Percentiles rank a stretch among this genome's conserved stretches.
These are phyloP conservation scores for Trachelus tabidus DNA, from an alignment of 2,888 invertebrate species.

Conservation along the genomic window DNA sequence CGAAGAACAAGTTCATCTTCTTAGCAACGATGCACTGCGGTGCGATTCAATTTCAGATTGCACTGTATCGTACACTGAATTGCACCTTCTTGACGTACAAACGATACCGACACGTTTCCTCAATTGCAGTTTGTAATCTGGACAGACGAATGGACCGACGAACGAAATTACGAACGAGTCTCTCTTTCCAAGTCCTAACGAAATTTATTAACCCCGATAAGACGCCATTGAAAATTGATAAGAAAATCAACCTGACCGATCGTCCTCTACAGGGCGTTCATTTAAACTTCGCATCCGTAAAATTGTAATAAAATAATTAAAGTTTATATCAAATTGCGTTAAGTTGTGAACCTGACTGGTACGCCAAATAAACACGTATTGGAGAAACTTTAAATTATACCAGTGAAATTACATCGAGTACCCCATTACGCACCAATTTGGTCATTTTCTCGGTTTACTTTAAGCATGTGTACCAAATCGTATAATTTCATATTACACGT, in stretches of 20 bases:
- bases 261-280: not conserved
- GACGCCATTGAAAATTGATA: not conserved
- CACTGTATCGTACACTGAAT: not conserved
- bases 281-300: not conserved
- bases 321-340: not conserved
- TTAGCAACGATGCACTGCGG: not conserved
- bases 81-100: not conserved
- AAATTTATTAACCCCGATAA: not conserved
- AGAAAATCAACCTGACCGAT: not conserved
- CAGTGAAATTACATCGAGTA: not conserved
- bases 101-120: not conserved
- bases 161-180: not conserved
- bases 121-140: not conserved
- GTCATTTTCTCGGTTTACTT: not conserved
- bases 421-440: not conserved
- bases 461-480: not conserved
- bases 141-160: not conserved
- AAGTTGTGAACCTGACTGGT: not conserved
- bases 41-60: not conserved
- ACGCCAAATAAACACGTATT: not conserved
- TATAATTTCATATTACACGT: not conserved
- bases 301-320: not conserved
- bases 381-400: not conserved
- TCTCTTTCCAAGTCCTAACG: not conserved
- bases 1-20: not conserved